Percentiles rank a stretch among this genome's conserved stretches.
Conservation (phyloP, 1,140 invertebrate genomes). For the Maconellicoccus hirsutus region DNA sequence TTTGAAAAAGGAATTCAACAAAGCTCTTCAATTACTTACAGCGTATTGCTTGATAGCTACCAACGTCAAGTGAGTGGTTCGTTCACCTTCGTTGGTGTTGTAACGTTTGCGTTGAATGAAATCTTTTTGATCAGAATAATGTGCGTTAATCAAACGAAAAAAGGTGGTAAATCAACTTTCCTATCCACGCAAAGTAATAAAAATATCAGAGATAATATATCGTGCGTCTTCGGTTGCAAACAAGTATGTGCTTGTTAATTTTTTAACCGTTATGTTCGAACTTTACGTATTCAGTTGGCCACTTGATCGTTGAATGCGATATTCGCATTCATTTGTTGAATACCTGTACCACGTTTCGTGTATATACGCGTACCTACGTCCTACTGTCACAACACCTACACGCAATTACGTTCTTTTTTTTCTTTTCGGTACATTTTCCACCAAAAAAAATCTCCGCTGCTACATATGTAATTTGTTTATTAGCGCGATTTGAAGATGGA, state of each 20-base stretch:
- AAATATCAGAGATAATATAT: constrained; percentile 68
- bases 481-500: too few species aligned
- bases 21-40: constrained; percentile 80
- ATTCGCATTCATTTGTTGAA: too few species aligned
- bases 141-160: constrained; percentile 59
- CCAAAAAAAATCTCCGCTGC: too few species aligned
- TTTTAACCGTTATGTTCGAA: too few species aligned
- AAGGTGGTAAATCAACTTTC: constrained; percentile 48
- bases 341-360: too few species aligned
- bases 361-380: too few species aligned
- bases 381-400: too few species aligned
- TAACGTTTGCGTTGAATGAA: neutral
- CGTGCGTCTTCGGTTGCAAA: constrained; percentile 76
- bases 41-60: constrained; percentile 81
- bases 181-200: constrained; percentile 59
- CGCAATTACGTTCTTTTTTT: too few species aligned
- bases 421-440: too few species aligned
- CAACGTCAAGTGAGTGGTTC: constrained; percentile 52
- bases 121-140: constrained; percentile 47
- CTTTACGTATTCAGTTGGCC: too few species aligned
- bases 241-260: constrained; percentile 50
- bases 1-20: constrained; percentile 81
- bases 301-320: too few species aligned
- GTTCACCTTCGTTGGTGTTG: neutral
- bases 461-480: too few species aligned